Evolutionary conservation across 1,140 invertebrate genomes (phyloP).

Genomic region (Centruroides sculpturatus): DNA sequence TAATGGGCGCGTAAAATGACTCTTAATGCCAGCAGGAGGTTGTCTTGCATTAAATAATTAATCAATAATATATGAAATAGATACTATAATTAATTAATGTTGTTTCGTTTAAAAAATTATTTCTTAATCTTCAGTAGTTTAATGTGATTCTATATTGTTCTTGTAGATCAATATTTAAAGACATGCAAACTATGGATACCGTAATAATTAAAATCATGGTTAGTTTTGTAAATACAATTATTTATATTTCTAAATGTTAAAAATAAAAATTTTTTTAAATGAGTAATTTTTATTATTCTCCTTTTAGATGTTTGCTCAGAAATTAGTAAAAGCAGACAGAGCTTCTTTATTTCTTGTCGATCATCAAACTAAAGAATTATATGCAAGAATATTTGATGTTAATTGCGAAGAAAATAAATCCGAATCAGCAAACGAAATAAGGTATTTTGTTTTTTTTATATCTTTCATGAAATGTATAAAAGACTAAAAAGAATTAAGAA

Average conservation of each 20-base stretch:
- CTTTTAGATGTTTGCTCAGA: constrained; percentile 50
- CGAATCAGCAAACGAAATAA: constrained; percentile 19
- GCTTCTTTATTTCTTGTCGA: constrained; percentile 61
- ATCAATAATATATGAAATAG: too few relatives aligned
- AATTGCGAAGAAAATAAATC: constrained; percentile 27
- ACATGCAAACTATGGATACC: constrained; percentile 66
- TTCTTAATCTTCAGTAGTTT: too few relatives aligned
- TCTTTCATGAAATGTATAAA: too few relatives aligned
- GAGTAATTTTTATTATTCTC: background rate
- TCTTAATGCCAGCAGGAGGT: too few relatives aligned
- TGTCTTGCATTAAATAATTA: too few relatives aligned
- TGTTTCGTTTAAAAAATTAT: too few relatives aligned
- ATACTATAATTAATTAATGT: too few relatives aligned
- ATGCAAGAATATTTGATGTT: constrained; percentile 64
- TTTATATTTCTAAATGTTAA: background rate
- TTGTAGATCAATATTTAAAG: constrained; percentile 44
- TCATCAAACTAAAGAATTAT: constrained; percentile 50
- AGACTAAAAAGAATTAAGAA: too few relatives aligned
- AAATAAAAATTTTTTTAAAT: background rate
- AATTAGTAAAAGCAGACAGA: constrained; percentile 60
- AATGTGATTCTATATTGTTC: too few relatives aligned
- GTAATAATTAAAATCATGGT: constrained; percentile 67
- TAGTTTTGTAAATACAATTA: constrained; percentile 7
- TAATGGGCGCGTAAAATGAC: too few relatives aligned
- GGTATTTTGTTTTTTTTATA: background rate